phyloP scores from a whole-genome alignment of 2,113 vertebrate genomes.

The Bufo bufo region DNA sequence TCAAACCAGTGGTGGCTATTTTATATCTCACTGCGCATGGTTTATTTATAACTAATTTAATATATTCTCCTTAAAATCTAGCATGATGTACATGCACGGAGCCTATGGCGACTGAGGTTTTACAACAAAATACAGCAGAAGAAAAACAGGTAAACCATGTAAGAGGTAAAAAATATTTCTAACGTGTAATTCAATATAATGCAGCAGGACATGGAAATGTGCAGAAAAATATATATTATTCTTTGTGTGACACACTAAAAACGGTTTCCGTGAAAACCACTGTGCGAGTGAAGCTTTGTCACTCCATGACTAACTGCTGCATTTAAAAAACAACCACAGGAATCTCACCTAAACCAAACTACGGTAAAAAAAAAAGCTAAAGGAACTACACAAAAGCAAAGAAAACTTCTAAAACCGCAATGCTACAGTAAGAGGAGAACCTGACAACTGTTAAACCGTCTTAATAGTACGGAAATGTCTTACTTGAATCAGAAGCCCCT shows the following conservation, averaged over 20 bases:
- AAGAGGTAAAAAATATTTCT: neutral
- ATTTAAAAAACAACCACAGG: neutral
- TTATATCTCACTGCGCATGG: neutral
- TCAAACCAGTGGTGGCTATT: conserved; percentile 26
- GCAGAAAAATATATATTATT: neutral
- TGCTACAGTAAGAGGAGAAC: neutral
- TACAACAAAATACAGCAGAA: neutral
- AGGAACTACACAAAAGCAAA: neutral
- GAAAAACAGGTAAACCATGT: neutral
- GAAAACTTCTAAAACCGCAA: neutral
- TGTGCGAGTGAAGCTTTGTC: neutral
- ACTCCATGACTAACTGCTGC: neutral
- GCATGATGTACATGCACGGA: neutral
- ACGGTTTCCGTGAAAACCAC: neutral
- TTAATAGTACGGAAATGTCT: no score
- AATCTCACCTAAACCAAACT: neutral
- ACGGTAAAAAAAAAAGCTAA: neutral
- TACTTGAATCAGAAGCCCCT: no score
- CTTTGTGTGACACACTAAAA: neutral
- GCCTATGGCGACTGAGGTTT: neutral
- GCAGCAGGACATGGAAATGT: neutral
- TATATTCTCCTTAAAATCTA: neutral
- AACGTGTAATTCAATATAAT: neutral
- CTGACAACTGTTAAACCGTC: no score
- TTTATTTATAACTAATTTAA: conserved; percentile 17